Conservation (phyloP, 2,797 vertebrate species). For the Alcedo quadribrachys region DNA sequence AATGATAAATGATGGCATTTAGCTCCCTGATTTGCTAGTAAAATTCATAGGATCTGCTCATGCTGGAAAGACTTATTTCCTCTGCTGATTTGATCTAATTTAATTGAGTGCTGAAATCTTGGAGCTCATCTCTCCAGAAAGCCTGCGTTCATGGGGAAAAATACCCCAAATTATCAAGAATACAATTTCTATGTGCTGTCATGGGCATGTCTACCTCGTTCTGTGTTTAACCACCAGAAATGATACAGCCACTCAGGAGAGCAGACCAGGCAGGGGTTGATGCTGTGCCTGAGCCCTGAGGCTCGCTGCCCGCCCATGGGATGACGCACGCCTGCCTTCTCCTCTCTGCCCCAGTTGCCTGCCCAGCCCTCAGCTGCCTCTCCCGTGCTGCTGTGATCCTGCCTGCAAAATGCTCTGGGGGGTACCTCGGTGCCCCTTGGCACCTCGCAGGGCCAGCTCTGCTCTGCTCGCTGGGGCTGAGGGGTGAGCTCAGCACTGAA, state of each 20-base stretch:
- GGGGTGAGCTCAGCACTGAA: background rate
- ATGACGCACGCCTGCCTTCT: background rate
- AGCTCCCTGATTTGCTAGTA: background rate
- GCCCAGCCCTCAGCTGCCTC: background rate
- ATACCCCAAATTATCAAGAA: background rate
- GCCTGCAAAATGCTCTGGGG: background rate
- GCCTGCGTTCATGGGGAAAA: conserved; percentile 9
- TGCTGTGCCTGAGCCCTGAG: background rate
- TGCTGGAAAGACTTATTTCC: conserved; percentile 55
- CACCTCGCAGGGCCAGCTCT: rapidly evolving
- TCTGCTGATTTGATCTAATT: conserved; percentile 54
- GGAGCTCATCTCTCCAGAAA: conserved; percentile 16
- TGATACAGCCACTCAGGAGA: background rate
- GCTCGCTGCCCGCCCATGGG: background rate
- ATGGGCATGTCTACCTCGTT: background rate
- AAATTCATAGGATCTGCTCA: conserved; percentile 35
- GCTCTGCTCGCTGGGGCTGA: rapidly evolving
- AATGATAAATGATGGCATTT: conserved; percentile 36
- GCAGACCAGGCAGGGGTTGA: background rate
- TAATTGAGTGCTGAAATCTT: conserved; percentile 44
- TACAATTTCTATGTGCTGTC: background rate
- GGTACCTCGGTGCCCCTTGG: rapidly evolving
- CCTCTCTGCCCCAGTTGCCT: background rate
- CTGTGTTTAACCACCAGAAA: background rate
- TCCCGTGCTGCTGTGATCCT: background rate